Conservation (phyloP, 2,888 invertebrate genomes). For the Boloria selene region DNA sequence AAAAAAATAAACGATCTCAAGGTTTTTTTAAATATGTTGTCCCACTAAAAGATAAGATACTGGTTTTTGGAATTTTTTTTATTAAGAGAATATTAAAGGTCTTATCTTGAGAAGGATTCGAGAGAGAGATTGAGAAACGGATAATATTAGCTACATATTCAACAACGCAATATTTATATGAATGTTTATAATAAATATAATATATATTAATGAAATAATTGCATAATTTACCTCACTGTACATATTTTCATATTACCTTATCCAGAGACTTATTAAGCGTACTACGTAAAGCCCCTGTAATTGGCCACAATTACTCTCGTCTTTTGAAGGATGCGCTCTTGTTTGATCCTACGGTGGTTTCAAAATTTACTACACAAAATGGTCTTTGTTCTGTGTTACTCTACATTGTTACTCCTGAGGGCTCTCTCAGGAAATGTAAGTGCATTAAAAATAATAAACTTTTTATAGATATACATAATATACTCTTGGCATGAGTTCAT, state of each 20-base stretch:
- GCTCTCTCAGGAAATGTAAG: background rate
- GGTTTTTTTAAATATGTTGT: no score
- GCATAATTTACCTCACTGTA: background rate
- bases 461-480: background rate
- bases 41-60: no score
- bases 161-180: no score
- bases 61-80: no score
- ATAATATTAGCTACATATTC: no score
- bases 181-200: no score
- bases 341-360: background rate
- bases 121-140: no score
- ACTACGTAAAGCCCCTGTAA: conserved; percentile 2
- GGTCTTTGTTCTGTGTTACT: background rate
- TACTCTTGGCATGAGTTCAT: background rate
- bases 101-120: no score
- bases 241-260: background rate
- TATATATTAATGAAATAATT: no score
- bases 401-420: background rate
- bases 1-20: no score
- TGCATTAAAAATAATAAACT: conserved; percentile 14
- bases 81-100: no score
- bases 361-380: background rate
- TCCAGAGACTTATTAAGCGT: background rate
- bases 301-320: conserved; percentile 11
- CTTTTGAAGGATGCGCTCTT: background rate